Conservation (phyloP, 2,113 vertebrate genomes). For the Cochlearius cochlearius region DNA sequence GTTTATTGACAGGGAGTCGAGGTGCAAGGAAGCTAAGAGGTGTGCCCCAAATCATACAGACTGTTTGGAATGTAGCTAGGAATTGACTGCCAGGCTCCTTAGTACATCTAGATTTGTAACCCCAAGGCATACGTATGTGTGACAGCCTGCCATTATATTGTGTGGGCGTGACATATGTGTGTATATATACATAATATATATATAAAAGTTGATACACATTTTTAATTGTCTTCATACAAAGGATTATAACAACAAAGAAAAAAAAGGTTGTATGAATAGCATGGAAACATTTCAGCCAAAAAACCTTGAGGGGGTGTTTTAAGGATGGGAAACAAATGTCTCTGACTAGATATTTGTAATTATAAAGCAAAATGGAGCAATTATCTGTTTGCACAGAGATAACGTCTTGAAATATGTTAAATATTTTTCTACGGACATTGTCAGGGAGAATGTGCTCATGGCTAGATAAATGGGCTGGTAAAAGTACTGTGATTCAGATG, state of each 20-base stretch:
- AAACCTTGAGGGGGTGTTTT: neutral
- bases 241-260: neutral
- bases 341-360: neutral
- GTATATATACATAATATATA: neutral
- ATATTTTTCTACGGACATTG: neutral
- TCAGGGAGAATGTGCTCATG: neutral
- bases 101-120: neutral
- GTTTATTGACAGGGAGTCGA: neutral
- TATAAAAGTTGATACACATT: neutral
- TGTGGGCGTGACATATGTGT: neutral
- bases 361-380: neutral
- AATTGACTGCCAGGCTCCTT: neutral
- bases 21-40: neutral
- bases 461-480: neutral
- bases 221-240: neutral
- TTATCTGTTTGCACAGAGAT: conserved; percentile 5
- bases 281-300: neutral
- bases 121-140: fast-evolving
- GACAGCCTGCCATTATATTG: neutral
- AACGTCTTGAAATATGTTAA: conserved; percentile 4
- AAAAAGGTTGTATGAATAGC: neutral
- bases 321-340: neutral
- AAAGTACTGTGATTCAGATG: neutral
- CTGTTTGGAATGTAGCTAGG: neutral
- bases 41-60: neutral